These are phyloP conservation scores for Leptopterna dolabrata DNA, from an alignment of 2,888 invertebrate genomes.

Conservation along the genomic window DNA sequence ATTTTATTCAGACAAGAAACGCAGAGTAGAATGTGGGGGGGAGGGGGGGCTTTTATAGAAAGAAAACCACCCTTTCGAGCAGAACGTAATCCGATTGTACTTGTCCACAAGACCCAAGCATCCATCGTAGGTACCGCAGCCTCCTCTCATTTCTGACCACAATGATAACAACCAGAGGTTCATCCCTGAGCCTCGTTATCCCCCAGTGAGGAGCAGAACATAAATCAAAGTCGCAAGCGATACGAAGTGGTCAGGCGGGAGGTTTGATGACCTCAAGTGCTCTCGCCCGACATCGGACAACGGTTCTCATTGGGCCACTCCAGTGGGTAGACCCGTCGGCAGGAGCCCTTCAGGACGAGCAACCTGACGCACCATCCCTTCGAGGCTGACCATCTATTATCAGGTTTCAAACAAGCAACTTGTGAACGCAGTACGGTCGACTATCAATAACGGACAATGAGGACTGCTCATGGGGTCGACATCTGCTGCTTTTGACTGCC, in stretches of 20 bases:
- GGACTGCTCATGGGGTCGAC: too few species aligned
- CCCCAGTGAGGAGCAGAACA: neutral
- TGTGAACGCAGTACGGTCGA: too few species aligned
- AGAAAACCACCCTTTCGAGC: too few species aligned
- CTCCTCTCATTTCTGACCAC: neutral
- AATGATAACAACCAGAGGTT: neutral
- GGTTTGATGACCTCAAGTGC: neutral
- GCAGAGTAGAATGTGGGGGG: too few species aligned
- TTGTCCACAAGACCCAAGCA: too few species aligned
- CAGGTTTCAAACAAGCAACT: too few species aligned
- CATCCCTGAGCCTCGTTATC: neutral
- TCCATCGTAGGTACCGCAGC: too few species aligned
- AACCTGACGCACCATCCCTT: neutral
- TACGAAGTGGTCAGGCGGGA: neutral
- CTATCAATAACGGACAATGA: too few species aligned
- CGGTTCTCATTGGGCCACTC: constrained; percentile 6
- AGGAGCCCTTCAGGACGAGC: neutral
- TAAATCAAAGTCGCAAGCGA: constrained; percentile 3
- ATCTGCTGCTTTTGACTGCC: too few species aligned
- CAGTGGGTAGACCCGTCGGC: neutral
- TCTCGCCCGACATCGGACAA: neutral
- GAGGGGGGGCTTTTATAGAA: too few species aligned
- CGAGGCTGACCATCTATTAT: neutral
- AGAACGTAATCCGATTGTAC: too few species aligned
- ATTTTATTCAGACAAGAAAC: too few species aligned